Base-by-base conservation (phyloP, 2,113 vertebrate species). In the Tor tambroides region DNA sequence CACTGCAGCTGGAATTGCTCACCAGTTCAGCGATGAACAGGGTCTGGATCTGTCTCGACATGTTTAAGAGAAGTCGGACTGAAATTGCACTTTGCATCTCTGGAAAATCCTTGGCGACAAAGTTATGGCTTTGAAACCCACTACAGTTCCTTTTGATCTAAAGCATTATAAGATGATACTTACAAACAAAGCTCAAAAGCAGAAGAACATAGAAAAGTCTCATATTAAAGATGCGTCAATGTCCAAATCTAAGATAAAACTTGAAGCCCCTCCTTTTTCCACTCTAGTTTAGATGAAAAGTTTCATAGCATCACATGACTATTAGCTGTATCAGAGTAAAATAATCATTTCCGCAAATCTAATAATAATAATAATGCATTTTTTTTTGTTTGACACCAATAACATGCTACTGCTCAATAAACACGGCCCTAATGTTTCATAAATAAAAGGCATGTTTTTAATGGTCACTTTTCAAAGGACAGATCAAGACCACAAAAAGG, bases 121-220 rank as follows among this genome's bases (percentile, higher is more conserved):
- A n/a, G n/a, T n/a, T n/a, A n/a, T n/a, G n/a, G n/a, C n/a, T n/a
- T n/a, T n/a, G n/a, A n/a, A n/a, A n/a, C n/a, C n/a, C n/a, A n/a
- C n/a, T n/a, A n/a, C n/a, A n/a, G n/a, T 30, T 19, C 3, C 7
- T 35, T 78, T 19, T 49, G 5, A 15, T 12, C 43, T 5, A 51
- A 78, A 19, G 28, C 17, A 79, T 32, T 17, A 61, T n/a, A 41
- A 49, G 26, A 67, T 43, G 38, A 43, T 83, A 83, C 80, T 83
- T 69, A 83, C 81, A 51, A 67, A 71, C 15, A 30, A 49, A 6
- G 19, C 63, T 35, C 17, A 71, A 71, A 83, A 83, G 43, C 14
- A 69, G 41, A 49, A 83, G 41, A 32, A 35, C 28, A 15, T 15
- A 14, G 7, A 32, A 17, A 12, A 41, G 32, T 28, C 38, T 41